Evolutionary conservation across 2,797 vertebrate genomes (phyloP), one percentile per base, ranked within the genome.

Genomic region (Prunella strophiata): DNA sequence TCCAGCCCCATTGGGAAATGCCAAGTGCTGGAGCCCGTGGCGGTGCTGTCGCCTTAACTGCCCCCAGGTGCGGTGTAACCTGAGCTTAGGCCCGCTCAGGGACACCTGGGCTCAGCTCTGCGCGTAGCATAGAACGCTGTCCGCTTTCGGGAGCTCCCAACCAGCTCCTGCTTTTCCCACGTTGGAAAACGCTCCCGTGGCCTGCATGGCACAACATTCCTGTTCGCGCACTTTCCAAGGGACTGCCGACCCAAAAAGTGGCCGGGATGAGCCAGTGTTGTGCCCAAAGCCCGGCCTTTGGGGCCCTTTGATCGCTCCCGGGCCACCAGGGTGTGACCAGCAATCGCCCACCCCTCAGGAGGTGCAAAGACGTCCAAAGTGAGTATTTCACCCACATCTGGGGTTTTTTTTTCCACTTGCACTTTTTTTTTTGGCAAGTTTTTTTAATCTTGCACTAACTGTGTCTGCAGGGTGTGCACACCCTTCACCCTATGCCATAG

Each of bases 121-220:
- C 1, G 26, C n/a, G 11, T 1, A 3, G 8, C 19, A 10, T 3
- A 10, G 10, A 2, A 18, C 17, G 1, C 59, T 2, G 27, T 0
- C 27, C 9, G 26, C 19, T 7, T 10, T 2, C 8, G 2, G 34
- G 6, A 2, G 48, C 25, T 38, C 34, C 22, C 16, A 1, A 2
- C 10, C 13, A 16, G n/a, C n/a, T 2, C 5, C 15, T 18, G 10
- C 29, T 8, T 2, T 8, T 4, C 30, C 18, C 30, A 1, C 2
- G 32, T 0, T 9, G 13, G 34, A 5, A 3, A 7, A 2, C 16
- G 0, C 12, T 17, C 14, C 36, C 5, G 14, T 7, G 47, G 13
- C n/a, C n/a, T 1, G n/a, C 5, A 0, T 1, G n/a, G 47, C 34
- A 3, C 26, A 7, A 1, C 15, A 2, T 7, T 23, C 15, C 48